phyloP scores from a whole-genome alignment of 2,888 invertebrate genomes.

The Eudemis profundana region DNA sequence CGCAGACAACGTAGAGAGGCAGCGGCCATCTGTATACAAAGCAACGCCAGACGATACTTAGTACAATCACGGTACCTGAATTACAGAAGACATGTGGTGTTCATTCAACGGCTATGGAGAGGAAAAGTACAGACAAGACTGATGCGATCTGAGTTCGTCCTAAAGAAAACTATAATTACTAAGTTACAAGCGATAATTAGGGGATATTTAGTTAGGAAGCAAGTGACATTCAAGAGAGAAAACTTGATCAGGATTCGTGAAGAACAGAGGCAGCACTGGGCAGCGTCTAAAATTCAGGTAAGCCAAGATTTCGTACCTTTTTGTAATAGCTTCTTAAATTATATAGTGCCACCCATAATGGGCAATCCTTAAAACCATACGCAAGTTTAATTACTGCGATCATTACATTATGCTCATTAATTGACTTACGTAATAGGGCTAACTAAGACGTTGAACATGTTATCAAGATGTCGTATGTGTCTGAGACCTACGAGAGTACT shows the following conservation, averaged over 20 bases:
- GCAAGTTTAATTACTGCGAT: no score
- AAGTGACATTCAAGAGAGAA: conserved; percentile 75
- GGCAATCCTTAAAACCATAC: no score
- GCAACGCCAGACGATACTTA: conserved; percentile 66
- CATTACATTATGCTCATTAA: no score
- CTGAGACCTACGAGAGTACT: no score
- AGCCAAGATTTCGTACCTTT: conserved; percentile 32
- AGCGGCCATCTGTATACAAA: conserved; percentile 70
- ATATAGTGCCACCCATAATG: no score
- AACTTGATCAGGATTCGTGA: conserved; percentile 71
- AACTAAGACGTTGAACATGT: no score
- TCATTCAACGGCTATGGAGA: conserved; percentile 75
- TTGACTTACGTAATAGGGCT: no score
- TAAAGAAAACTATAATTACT: conserved; percentile 62
- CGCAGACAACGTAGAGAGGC: conserved; percentile 54
- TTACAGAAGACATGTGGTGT: conserved; percentile 60
- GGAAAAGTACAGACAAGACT: conserved; percentile 68
- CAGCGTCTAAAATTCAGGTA: conserved; percentile 88
- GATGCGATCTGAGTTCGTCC: conserved; percentile 66
- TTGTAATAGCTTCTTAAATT: no score
- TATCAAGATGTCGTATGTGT: no score
- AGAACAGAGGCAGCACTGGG: conserved; percentile 71
- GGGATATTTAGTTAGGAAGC: conserved; percentile 79
- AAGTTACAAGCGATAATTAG: conserved; percentile 77
- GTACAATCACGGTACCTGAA: conserved; percentile 60